Percentiles rank a stretch among this genome's conserved stretches.
phyloP scores from a whole-genome alignment of 2,797 vertebrate species.

The Chloroceryle inda region DNA sequence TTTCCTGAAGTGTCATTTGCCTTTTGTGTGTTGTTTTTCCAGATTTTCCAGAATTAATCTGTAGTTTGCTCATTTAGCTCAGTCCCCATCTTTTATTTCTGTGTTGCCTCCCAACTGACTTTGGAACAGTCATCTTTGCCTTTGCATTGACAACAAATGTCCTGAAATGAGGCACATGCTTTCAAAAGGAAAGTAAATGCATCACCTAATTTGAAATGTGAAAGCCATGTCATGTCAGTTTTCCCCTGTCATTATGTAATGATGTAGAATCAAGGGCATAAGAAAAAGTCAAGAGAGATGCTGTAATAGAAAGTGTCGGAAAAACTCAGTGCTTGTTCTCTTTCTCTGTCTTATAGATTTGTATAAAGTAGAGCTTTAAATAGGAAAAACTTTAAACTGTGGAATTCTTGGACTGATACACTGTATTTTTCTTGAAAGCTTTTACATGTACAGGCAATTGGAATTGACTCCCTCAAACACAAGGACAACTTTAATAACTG shows the following conservation, averaged over 20 bases:
- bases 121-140: background rate
- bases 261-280: background rate
- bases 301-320: background rate
- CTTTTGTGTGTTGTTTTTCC: background rate
- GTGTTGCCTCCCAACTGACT: background rate
- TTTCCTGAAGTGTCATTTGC: background rate
- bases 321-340: background rate
- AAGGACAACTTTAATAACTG: conserved; percentile 53
- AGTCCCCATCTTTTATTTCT: background rate
- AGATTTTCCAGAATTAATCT: background rate
- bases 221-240: background rate
- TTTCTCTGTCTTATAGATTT: background rate
- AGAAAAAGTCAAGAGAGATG: background rate
- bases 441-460: conserved; percentile 54
- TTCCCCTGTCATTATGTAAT: conserved; percentile 14
- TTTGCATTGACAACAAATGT: background rate
- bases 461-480: conserved; percentile 54
- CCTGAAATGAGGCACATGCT: background rate
- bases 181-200: background rate
- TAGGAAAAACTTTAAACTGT: conserved; percentile 26
- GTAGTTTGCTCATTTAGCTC: background rate
- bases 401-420: background rate
- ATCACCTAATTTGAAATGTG: background rate
- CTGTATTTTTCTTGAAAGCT: conserved; percentile 37
- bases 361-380: conserved; percentile 18